A percentile compares a stretch with the other conserved stretches of the same genome.
phyloP scores from a whole-genome alignment of 92 coral and sea anemone genomes.

The Parazoanthus atlanticus region DNA sequence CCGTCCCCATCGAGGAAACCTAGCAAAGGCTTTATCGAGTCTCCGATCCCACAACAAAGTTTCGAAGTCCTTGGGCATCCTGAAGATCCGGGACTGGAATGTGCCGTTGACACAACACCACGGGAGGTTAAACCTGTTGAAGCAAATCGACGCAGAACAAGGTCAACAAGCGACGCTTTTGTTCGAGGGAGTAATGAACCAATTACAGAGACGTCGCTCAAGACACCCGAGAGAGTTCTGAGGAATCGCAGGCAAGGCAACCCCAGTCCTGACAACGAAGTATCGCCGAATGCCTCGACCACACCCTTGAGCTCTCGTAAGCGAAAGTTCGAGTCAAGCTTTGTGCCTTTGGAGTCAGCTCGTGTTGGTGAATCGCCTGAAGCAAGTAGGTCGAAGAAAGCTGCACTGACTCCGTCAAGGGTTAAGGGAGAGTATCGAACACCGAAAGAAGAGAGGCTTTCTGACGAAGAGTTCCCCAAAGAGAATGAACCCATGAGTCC shows the following conservation, averaged over 20 bases:
- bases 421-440: slow-evolving; percentile 1
- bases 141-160: slow-evolving; percentile 33
- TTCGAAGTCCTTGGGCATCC: not conserved
- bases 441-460: slow-evolving; percentile 2
- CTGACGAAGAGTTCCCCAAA: slow-evolving; percentile 42
- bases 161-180: slow-evolving; percentile 30
- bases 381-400: not conserved
- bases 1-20: not conserved
- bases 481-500: slow-evolving; percentile 46
- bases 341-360: not conserved
- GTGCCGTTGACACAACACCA: not conserved
- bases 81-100: not conserved
- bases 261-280: slow-evolving; percentile 11
- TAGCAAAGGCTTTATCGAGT: not conserved
- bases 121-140: slow-evolving; percentile 4
- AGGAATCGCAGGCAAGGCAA: slow-evolving; percentile 29
- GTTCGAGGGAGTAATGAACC: slow-evolving; percentile 5
- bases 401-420: slow-evolving; percentile 4
- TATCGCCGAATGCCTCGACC: not conserved
- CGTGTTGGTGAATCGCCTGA: slow-evolving; percentile 12
- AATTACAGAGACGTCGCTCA: not conserved
- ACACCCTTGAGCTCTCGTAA: slow-evolving; percentile 28
- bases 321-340: slow-evolving; percentile 16
- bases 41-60: not conserved
- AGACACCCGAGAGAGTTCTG: slow-evolving; percentile 40